Percentiles rank a stretch among this genome's conserved stretches.
Conservation (phyloP, 2,888 invertebrate species). For the Ceramica pisi region DNA sequence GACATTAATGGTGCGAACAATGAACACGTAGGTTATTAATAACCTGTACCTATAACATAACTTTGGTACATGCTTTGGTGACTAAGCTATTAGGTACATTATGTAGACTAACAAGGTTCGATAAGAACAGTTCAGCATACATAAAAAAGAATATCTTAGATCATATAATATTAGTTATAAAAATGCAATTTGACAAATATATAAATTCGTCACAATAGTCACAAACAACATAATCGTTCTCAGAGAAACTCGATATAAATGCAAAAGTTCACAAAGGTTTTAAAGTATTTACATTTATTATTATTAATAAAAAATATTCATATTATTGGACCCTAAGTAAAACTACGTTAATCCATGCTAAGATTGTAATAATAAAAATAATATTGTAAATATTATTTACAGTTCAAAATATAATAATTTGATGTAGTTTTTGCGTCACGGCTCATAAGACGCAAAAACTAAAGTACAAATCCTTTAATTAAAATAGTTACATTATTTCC, state of each 20-base stretch:
- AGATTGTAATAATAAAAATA: constrained; percentile 21
- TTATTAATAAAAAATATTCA: constrained; percentile 56
- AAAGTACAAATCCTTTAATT: constrained; percentile 54
- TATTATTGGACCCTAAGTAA: constrained; percentile 75
- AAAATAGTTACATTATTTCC: constrained; percentile 26
- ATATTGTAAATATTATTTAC: constrained; percentile 39
- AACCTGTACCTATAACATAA: constrained; percentile 36
- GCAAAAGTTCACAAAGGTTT: constrained; percentile 51
- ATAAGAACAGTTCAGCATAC: constrained; percentile 41
- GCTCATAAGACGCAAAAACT: constrained; percentile 87
- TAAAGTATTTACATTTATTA: constrained; percentile 50
- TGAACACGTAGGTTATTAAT: constrained; percentile 68
- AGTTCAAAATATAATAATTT: constrained; percentile 49
- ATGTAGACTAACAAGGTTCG: constrained; percentile 15
- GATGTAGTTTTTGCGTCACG: constrained; percentile 81
- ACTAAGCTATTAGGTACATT: constrained; percentile 43
- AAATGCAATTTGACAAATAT: constrained; percentile 53
- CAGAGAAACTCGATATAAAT: constrained; percentile 55
- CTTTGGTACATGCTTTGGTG: constrained; percentile 60
- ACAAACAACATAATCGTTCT: constrained; percentile 37
- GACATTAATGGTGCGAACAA: constrained; percentile 63
- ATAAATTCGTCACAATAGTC: constrained; percentile 62
- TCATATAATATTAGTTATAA: constrained; percentile 48
- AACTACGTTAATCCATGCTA: constrained; percentile 59
- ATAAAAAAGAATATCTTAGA: constrained; percentile 40